Percentiles rank a stretch among this genome's conserved stretches.
These are phyloP conservation scores for Tortricodes alternella DNA, from an alignment of 2,888 invertebrate species.

Conservation along the genomic window DNA sequence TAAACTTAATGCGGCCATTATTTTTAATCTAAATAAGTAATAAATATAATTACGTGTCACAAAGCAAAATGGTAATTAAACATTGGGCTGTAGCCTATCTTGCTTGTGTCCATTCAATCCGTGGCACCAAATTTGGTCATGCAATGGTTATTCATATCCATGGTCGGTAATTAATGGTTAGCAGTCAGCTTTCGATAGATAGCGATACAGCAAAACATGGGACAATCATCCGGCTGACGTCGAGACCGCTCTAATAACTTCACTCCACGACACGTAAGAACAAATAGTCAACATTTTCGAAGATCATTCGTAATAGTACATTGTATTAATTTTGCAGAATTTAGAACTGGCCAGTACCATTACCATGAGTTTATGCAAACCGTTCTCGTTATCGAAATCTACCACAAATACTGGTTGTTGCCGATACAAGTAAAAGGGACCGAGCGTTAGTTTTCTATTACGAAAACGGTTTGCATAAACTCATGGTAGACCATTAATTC, in stretches of 20 bases:
- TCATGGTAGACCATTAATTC: too few species aligned
- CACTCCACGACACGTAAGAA: not conserved
- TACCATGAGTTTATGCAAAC: too few species aligned
- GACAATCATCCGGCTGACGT: slow-evolving; percentile 27
- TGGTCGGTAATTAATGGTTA: slow-evolving; percentile 10
- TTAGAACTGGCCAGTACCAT: too few species aligned
- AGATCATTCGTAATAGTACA: too few species aligned
- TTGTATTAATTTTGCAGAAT: too few species aligned
- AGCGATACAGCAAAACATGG: slow-evolving; percentile 12
- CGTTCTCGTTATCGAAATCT: too few species aligned
- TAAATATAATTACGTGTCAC: not conserved
- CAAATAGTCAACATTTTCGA: not conserved
- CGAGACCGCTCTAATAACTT: not conserved
- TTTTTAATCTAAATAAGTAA: not conserved
- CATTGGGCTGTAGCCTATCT: too few species aligned
- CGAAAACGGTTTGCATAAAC: too few species aligned
- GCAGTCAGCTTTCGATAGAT: slow-evolving; percentile 8
- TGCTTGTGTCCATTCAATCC: not conserved
- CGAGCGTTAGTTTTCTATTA: too few species aligned
- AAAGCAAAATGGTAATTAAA: too few species aligned
- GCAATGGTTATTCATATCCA: not conserved
- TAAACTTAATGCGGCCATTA: not conserved
- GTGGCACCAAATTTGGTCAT: not conserved
- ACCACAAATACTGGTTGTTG: too few species aligned
- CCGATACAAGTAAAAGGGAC: too few species aligned